Evolutionary conservation across 1,140 invertebrate genomes (phyloP).

Genomic region (Phthorimaea operculella): DNA sequence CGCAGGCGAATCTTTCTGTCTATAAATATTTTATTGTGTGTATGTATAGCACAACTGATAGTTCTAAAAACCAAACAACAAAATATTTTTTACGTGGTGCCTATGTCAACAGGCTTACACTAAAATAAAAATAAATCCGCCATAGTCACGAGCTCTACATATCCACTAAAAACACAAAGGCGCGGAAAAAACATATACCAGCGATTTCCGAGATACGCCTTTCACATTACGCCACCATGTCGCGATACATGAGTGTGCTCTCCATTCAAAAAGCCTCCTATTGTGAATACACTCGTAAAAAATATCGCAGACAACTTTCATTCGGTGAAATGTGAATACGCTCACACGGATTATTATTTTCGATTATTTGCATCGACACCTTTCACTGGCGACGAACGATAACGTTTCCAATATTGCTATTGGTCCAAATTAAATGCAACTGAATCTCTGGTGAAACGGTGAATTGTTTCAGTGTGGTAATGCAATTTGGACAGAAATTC

Average conservation of each 20-base stretch:
- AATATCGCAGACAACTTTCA: conserved; percentile 34
- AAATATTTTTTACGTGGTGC: no score
- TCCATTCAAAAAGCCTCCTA: conserved; percentile 28
- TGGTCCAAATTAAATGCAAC: background rate
- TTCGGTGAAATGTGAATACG: background rate
- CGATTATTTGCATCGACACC: conserved; percentile 7
- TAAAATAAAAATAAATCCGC: no score
- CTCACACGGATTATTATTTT: conserved; percentile 7
- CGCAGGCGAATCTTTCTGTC: no score
- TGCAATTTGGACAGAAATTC: no score
- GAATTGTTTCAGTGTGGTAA: no score
- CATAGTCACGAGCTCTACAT: no score
- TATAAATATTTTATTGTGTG: no score
- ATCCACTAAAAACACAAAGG: no score
- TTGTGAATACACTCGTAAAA: conserved; percentile 25
- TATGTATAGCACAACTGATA: no score
- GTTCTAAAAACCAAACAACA: no score
- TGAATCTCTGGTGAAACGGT: background rate
- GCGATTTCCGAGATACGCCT: background rate
- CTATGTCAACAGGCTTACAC: no score
- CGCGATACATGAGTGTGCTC: conserved; percentile 24
- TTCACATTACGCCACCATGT: conserved; percentile 15
- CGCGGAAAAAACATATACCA: no score
- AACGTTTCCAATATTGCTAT: background rate
- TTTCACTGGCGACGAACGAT: conserved; percentile 1